Base-by-base conservation (phyloP, 2,888 invertebrate species). In the Agonopterix subpropinquella region DNA sequence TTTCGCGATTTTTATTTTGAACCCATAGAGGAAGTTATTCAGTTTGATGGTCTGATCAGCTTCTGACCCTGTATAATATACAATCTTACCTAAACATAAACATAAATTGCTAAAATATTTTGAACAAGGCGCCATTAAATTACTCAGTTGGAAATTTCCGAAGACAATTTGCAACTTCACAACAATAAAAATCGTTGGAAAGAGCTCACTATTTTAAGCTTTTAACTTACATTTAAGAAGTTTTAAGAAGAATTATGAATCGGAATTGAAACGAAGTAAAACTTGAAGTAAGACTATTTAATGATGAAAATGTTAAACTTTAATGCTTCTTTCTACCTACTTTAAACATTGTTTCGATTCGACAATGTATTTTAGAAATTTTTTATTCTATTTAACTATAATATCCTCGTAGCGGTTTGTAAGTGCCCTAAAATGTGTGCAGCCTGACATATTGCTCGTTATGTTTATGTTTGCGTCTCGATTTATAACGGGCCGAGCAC, bases 211-310 rank as follows among this genome's bases (percentile, higher is more conserved):
- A 72, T 76, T 77, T 77, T 68, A 80, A 78, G 73, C 75, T 77
- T 73, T 79, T 75, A 79, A 77, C 75, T 79, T 71, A 71, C 77
- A 78, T 77, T 80, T 67, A 77, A 81, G 74, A 77, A 82, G 75
- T 81, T 81, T 73, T 66, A 67, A 73, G 67, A 73, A 68, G 74
- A 80, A 74, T 78, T 76, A 76, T 80, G 75, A 79, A 76, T 75
- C 57, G 62, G 67, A 77, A 79, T 77, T 73, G 77, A 74, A 76
- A 63, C 61, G 63, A 68, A 70, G 68, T 67, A 67, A 70, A 78
- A 78, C 67, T 78, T 77, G 63, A 67, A 65, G 61, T 54, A 56
- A 70, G 64, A 70, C 69, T 45, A 55, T 56, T 61, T 47, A 52
- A 61, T 50, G 54, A 57, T 57, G 59, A 56, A 64, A 63, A 61